Base-by-base conservation (phyloP, 2,888 invertebrate species). In the Sisyra terminalis region DNA sequence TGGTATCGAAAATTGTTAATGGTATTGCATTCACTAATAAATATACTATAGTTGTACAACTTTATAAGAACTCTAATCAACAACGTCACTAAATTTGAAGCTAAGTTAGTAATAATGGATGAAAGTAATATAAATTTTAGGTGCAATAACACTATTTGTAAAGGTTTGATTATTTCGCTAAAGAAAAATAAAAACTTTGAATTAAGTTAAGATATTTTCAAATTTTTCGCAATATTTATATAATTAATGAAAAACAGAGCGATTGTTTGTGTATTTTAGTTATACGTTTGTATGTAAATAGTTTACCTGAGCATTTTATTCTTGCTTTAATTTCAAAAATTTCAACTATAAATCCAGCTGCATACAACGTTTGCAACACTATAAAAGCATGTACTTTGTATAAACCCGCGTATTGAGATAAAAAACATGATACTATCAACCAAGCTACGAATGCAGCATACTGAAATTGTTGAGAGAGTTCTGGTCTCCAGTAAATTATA, bases 321-420 rank as follows among this genome's bases (percentile, higher is more conserved):
- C 68, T 69, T 37, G 70, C 66, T 49, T 70, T 69, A 16, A 70
- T 63, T 52, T 70, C 64, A 46, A 70, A 52, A n/a, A 78, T 67
- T 65, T 81, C 71, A 44, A 65, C 67, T 32, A 66, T 56, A 56
- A 84, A 76, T 3, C 86, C 85, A 44, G 74, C 64, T 3, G 76
- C 52, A 47, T 75, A 72, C 43, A 85, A 64, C 3, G 69, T 56
- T 63, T 84, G 78, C 1, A 85, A 63, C 1, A 73, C 49, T 13
- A 80, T 64, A 58, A 88, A 83, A 13, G 78, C 71, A 38, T 82
- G 74, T n/a, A 85, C 75, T 60, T 85, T 78, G 32, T 84, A 71
- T 1, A 78, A 70, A 1, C 85, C 86, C 2, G 84, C 71, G 30
- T 80, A 67, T 50, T 82, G 79, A 37, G 87, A 79, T 9, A 82